These are phyloP conservation scores for Lithobates pipiens DNA, from an alignment of 2,797 vertebrate species.

Conservation along the genomic window DNA sequence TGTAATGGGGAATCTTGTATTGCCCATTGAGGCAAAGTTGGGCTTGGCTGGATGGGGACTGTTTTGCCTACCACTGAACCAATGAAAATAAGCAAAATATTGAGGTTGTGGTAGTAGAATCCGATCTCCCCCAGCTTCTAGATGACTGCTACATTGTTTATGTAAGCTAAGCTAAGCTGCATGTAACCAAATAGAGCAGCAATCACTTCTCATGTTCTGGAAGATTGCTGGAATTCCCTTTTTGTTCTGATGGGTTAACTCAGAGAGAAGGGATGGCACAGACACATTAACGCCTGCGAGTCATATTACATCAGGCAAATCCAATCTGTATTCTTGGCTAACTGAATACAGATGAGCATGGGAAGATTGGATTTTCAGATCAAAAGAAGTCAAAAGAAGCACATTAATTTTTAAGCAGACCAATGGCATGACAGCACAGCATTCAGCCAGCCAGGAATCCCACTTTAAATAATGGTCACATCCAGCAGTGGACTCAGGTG, in stretches of 20 bases:
- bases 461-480: conserved; percentile 19
- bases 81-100: background rate
- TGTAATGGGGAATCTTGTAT: background rate
- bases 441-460: conserved; percentile 22
- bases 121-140: background rate
- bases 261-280: conserved; percentile 25
- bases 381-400: conserved; percentile 49
- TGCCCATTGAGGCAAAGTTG: background rate
- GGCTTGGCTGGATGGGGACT: background rate
- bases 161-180: background rate
- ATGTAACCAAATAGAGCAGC: background rate
- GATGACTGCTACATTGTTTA: background rate
- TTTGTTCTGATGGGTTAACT: conserved; percentile 28
- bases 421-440: conserved; percentile 26
- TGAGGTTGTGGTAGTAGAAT: background rate
- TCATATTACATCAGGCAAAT: conserved; percentile 50
- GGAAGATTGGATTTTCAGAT: conserved; percentile 51
- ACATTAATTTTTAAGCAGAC: conserved; percentile 46
- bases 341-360: conserved; percentile 39
- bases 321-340: conserved; percentile 48
- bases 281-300: conserved; percentile 40
- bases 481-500: conserved; percentile 38
- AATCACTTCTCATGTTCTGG: conserved; percentile 24
- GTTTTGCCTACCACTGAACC: background rate
- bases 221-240: conserved; percentile 36